A percentile compares a stretch with the other conserved stretches of the same genome.
These are phyloP conservation scores for Varecia variegata DNA, from an alignment of 2,797 vertebrate species.

Conservation along the genomic window DNA sequence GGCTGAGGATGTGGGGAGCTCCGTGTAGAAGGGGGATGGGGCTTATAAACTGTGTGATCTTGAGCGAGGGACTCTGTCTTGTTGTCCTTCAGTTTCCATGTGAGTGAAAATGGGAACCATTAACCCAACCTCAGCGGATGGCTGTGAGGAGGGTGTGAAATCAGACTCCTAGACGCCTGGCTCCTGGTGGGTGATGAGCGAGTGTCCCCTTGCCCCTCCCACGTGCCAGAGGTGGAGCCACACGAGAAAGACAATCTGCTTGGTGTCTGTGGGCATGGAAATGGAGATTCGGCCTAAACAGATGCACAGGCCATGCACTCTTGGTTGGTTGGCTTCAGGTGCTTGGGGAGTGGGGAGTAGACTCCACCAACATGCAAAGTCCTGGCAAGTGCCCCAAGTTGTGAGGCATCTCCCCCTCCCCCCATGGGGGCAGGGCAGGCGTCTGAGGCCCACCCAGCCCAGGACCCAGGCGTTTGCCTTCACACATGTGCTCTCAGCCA, in stretches of 20 bases:
- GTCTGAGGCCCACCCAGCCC: not conserved
- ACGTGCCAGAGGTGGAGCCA: not conserved
- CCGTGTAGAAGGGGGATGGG: fast-evolving
- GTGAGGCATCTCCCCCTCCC: not conserved
- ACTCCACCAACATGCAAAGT: fast-evolving
- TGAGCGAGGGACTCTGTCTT: not conserved
- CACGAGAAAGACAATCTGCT: not conserved
- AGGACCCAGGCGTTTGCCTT: not conserved
- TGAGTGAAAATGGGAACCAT: not conserved
- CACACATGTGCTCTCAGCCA: not conserved
- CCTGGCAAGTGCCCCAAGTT: not conserved
- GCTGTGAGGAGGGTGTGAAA: not conserved
- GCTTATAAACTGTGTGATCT: not conserved
- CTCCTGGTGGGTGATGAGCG: not conserved
- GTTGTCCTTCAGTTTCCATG: not conserved
- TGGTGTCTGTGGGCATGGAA: not conserved
- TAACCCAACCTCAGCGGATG: not conserved
- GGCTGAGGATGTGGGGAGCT: not conserved
- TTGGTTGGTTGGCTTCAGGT: not conserved
- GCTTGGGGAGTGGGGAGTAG: not conserved
- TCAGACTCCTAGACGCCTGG: not conserved
- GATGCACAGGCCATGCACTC: not conserved
- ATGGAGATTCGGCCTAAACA: not conserved
- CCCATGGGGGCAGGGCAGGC: fast-evolving
- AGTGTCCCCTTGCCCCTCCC: not conserved